Evolutionary conservation across 2,888 invertebrate species (phyloP).

Genomic region (Chrysopilus asiliformis): DNA sequence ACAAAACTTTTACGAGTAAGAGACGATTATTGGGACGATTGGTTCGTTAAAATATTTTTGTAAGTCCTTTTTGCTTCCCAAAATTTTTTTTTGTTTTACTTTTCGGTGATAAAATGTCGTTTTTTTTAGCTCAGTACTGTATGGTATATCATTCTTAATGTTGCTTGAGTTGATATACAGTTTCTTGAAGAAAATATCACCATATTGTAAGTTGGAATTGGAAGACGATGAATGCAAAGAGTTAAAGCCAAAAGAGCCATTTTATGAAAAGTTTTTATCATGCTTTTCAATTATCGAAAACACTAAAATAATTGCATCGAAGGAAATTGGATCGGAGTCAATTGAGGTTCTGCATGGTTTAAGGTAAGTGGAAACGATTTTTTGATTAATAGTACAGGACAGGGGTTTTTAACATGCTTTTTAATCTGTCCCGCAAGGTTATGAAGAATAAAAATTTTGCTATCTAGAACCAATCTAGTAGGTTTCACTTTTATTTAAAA

Average conservation of each 20-base stretch:
- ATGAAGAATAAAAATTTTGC: no score
- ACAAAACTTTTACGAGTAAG: conserved; percentile 14
- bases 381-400: no score
- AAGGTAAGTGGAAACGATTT: conserved; percentile 30
- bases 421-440: no score
- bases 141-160: conserved; percentile 6
- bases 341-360: conserved; percentile 16
- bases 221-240: background rate
- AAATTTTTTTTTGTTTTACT: background rate
- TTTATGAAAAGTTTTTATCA: conserved; percentile 11
- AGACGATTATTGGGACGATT: conserved; percentile 12
- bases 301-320: conserved; percentile 11
- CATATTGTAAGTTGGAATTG: no score
- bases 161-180: conserved; percentile 7
- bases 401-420: no score
- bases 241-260: conserved; percentile 3
- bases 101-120: background rate
- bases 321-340: conserved; percentile 12
- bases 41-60: conserved; percentile 14
- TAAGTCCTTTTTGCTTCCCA: no score
- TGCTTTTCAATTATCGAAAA: conserved; percentile 15
- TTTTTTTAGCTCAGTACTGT: background rate
- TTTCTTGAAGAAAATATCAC: conserved; percentile 1
- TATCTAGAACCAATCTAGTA: no score
- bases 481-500: no score